These are phyloP conservation scores for Peromyscus leucopus DNA, from an alignment of 2,113 vertebrate species.

Conservation along the genomic window DNA sequence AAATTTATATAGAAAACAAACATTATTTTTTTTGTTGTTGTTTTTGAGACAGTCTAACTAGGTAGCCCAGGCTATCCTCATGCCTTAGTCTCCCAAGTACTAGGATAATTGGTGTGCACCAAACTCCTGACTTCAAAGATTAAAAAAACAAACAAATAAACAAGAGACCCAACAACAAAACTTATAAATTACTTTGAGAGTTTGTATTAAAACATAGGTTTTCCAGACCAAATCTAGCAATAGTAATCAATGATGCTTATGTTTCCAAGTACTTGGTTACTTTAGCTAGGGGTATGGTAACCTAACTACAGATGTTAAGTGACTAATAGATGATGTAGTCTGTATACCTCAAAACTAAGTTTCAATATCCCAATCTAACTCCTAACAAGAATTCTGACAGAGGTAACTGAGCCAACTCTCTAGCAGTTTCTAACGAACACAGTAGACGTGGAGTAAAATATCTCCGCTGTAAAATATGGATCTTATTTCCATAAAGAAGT, in stretches of 20 bases:
- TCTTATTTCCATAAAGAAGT: neutral
- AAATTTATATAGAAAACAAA: conserved; percentile 23
- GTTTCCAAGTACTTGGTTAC: neutral
- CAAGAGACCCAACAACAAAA: neutral
- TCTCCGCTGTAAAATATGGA: neutral
- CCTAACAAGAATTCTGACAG: neutral
- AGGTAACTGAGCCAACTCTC: neutral
- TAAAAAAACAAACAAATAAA: neutral
- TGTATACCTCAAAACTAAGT: neutral
- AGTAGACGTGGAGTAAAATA: neutral
- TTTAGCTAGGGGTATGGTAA: neutral
- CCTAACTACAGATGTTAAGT: conserved; percentile 6
- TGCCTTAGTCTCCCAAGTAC: neutral
- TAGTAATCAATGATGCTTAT: neutral
- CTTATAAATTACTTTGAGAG: conserved; percentile 27
- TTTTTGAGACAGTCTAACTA: neutral
- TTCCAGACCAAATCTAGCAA: neutral
- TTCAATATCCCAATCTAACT: conserved; percentile 30
- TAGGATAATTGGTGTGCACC: neutral
- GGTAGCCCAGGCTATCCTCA: neutral
- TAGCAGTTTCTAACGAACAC: neutral
- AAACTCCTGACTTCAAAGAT: neutral
- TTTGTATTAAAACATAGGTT: conserved; percentile 33
- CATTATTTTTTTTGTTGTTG: neutral
- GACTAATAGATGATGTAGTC: neutral